Conservation (phyloP, 2,113 vertebrate species). For the Macquaria australasica region DNA sequence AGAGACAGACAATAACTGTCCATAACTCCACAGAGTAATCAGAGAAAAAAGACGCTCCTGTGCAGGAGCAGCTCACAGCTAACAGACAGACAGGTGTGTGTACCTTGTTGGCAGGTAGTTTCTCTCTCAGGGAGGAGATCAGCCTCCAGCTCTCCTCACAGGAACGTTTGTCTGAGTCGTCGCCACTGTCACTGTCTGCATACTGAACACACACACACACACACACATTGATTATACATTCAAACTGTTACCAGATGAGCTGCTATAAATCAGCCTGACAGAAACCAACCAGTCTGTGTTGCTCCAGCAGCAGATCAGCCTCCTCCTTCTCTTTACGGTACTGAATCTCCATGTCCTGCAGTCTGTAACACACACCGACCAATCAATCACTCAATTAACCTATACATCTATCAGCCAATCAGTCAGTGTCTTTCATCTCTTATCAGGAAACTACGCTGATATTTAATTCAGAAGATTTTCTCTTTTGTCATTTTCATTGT, state of each 20-base stretch:
- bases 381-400: constrained; percentile 23
- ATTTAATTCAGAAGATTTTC: no score
- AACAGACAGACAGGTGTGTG: not conserved
- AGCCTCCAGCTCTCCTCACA: constrained; percentile 94
- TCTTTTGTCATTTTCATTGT: no score
- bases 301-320: constrained; percentile 90
- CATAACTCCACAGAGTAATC: no score
- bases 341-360: constrained; percentile 91
- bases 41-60: no score
- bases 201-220: constrained; percentile 76
- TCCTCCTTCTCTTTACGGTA: constrained; percentile 93
- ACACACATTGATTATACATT: not conserved
- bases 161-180: constrained; percentile 92
- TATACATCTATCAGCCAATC: not conserved
- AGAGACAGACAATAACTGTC: not conserved
- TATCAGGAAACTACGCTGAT: no score
- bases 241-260: not conserved
- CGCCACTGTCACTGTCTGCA: constrained; percentile 90
- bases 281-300: constrained; percentile 89
- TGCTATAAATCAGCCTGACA: not conserved
- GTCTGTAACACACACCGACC: constrained; percentile 71
- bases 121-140: constrained; percentile 90
- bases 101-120: constrained; percentile 88
- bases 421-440: no score
- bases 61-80: no score